Evolutionary conservation across 2,113 vertebrate species (phyloP).

Genomic region (Trochalopteron elliotii): DNA sequence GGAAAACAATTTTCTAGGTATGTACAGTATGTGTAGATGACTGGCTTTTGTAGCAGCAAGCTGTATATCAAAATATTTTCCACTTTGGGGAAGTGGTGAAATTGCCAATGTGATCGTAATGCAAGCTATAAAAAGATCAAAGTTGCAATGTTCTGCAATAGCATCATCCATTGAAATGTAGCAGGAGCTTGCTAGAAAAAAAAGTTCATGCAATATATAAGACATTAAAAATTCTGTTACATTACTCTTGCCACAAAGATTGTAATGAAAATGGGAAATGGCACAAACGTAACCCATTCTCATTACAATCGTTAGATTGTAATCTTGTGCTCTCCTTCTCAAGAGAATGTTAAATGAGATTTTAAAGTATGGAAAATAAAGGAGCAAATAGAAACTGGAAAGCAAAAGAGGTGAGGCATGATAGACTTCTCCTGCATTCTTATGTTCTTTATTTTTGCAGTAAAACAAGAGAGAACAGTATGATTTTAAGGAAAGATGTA

Average conservation of each 20-base stretch:
- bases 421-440: conserved; percentile 64
- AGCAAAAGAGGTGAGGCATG: conserved; percentile 72
- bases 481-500: conserved; percentile 10
- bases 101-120: conserved; percentile 69
- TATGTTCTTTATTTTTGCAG: conserved; percentile 53
- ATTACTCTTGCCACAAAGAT: conserved; percentile 82
- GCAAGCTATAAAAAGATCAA: conserved; percentile 77
- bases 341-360: conserved; percentile 81
- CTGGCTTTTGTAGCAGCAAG: conserved; percentile 54
- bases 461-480: conserved; percentile 7
- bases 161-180: conserved; percentile 59
- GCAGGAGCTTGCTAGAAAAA: conserved; percentile 46
- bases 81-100: conserved; percentile 72
- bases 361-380: conserved; percentile 82
- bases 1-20: conserved; percentile 41
- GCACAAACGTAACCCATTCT: conserved; percentile 82
- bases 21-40: conserved; percentile 35
- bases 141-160: conserved; percentile 61
- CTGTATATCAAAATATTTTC: conserved; percentile 73
- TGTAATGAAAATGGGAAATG: conserved; percentile 82
- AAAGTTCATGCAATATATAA: conserved; percentile 74
- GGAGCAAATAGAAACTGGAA: conserved; percentile 76
- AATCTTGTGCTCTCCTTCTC: conserved; percentile 79
- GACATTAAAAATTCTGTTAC: conserved; percentile 81
- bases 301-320: conserved; percentile 82